Percentiles rank a stretch among this genome's conserved stretches.
phyloP scores from a whole-genome alignment of 2,888 invertebrate species.

The Hylaea fasciaria region DNA sequence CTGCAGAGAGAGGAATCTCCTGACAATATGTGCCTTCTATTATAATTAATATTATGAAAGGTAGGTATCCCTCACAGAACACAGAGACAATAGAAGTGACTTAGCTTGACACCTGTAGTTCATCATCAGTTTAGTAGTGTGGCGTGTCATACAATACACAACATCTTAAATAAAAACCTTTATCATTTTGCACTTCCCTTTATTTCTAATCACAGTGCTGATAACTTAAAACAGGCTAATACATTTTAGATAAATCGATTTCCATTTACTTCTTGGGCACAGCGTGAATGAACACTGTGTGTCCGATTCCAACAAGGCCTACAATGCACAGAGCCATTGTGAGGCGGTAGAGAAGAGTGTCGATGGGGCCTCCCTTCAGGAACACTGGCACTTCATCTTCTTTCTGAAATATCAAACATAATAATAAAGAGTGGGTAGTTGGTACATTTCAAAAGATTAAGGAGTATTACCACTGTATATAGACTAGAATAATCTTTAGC shows the following conservation, averaged over 20 bases:
- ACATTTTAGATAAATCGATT: constrained; percentile 54
- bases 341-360: constrained; percentile 76
- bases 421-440: not conserved
- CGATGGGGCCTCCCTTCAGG: constrained; percentile 85
- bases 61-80: too few relatives aligned
- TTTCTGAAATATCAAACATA: constrained; percentile 69
- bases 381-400: constrained; percentile 85
- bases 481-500: too few relatives aligned
- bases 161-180: not conserved
- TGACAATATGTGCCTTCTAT: too few relatives aligned
- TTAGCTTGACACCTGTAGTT: too few relatives aligned
- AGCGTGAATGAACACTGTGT: constrained; percentile 70
- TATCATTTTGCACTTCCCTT: constrained; percentile 44
- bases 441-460: too few relatives aligned
- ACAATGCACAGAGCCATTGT: constrained; percentile 72
- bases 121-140: too few relatives aligned
- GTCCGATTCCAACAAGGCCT: constrained; percentile 69
- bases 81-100: too few relatives aligned
- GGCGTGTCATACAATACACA: too few relatives aligned
- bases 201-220: constrained; percentile 63
- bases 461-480: too few relatives aligned
- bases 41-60: too few relatives aligned
- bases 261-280: constrained; percentile 68
- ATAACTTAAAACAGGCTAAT: constrained; percentile 60
- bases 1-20: too few relatives aligned